phyloP scores from a whole-genome alignment of 2,888 invertebrate species.

The Synanthedon andrenaeformis region DNA sequence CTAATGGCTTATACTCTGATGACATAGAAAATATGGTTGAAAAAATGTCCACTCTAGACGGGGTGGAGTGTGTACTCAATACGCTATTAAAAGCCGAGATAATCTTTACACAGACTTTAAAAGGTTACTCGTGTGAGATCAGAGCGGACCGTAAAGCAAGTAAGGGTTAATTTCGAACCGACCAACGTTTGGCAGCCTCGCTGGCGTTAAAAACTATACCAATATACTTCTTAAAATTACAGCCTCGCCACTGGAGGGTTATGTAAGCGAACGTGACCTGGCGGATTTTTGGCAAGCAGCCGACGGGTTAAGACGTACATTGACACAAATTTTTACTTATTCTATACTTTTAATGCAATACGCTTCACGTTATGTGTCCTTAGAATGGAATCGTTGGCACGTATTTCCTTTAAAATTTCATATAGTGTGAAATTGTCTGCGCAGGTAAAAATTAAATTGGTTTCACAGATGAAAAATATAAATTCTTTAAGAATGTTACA shows the following conservation, averaged over 20 bases:
- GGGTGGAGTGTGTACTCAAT: not conserved
- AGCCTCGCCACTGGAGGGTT: conserved; percentile 23
- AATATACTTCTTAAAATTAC: conserved; percentile 59
- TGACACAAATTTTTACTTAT: conserved; percentile 17
- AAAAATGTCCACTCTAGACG: not conserved
- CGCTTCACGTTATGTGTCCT: not conserved
- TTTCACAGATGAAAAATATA: not conserved
- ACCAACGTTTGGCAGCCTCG: conserved; percentile 31
- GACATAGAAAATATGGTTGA: not conserved
- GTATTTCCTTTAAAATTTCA: not conserved
- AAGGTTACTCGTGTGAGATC: not conserved
- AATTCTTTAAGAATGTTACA: not conserved
- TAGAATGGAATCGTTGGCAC: not conserved
- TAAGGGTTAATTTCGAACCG: conserved; percentile 33
- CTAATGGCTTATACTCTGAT: too few relatives aligned
- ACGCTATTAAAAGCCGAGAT: not conserved
- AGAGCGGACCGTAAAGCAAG: conserved; percentile 31
- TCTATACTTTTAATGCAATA: not conserved
- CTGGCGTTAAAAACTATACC: conserved; percentile 56
- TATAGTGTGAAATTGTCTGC: not conserved
- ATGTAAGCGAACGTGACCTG: conserved; percentile 45
- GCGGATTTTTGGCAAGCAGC: conserved; percentile 39
- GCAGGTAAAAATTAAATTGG: conserved; percentile 1
- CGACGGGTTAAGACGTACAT: conserved; percentile 19
- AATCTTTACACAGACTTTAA: not conserved